Evolutionary conservation across 1,140 invertebrate species (phyloP).

Genomic region (Ditylenchus dipsaci): DNA sequence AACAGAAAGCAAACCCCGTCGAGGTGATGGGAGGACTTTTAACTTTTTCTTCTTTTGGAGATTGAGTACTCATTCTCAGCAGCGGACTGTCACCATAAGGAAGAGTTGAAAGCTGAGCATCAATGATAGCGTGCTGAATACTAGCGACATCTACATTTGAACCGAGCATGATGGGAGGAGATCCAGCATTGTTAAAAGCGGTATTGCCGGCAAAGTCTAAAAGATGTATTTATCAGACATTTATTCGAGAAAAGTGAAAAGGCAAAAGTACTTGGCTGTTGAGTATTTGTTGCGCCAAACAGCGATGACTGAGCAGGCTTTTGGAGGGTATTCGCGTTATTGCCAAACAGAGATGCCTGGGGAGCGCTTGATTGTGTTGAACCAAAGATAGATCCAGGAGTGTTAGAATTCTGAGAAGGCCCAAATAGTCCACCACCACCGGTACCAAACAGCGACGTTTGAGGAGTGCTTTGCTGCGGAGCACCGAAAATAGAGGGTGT

Average conservation of each 20-base stretch:
- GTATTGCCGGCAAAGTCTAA: background rate
- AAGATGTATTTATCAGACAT: background rate
- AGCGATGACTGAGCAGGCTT: background rate
- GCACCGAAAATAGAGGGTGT: background rate
- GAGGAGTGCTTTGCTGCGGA: background rate
- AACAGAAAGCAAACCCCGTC: background rate
- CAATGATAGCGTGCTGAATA: conserved; percentile 37
- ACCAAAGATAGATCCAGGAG: conserved; percentile 5
- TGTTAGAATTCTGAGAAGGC: background rate
- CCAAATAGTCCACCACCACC: conserved; percentile 11
- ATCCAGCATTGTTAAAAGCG: background rate
- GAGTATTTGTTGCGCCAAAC: background rate
- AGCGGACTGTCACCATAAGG: conserved; percentile 39
- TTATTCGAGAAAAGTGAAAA: background rate
- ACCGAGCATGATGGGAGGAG: conserved; percentile 18
- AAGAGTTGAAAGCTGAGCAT: conserved; percentile 32
- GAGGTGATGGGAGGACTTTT: conserved; percentile 7
- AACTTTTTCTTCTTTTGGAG: conserved; percentile 12
- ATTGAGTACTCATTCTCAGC: conserved; percentile 10
- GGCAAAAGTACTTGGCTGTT: background rate
- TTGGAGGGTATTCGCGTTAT: background rate
- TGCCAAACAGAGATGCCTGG: conserved; percentile 4
- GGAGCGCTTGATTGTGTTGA: background rate
- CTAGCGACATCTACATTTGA: conserved; percentile 17
- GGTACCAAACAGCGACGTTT: background rate